These are phyloP conservation scores for Drosophila ogumai DNA, from an alignment of 1,140 invertebrate species.

Conservation along the genomic window DNA sequence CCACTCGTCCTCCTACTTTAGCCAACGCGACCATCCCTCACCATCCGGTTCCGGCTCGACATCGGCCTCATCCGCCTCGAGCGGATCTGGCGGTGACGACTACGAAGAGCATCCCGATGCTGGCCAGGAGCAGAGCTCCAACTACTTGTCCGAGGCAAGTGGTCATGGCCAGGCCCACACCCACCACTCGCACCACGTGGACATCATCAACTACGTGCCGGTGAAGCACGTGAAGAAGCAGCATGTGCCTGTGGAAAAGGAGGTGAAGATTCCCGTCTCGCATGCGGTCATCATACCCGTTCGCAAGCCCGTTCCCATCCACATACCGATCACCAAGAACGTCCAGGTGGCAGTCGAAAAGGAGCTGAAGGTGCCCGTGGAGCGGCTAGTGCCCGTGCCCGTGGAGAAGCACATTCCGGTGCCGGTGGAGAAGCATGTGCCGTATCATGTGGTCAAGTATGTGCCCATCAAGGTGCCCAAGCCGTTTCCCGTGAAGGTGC, in stretches of 20 bases:
- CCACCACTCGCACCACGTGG: constrained; percentile 86
- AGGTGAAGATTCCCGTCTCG: constrained; percentile 88
- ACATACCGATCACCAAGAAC: constrained; percentile 90
- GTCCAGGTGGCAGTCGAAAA: constrained; percentile 89
- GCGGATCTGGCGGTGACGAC: constrained; percentile 49
- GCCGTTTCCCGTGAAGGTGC: constrained; percentile 91
- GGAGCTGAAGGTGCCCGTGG: constrained; percentile 89
- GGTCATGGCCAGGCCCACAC: constrained; percentile 43
- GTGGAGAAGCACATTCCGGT: constrained; percentile 90
- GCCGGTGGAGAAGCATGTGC: constrained; percentile 90
- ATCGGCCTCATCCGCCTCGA: constrained; percentile 36
- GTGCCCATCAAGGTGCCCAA: constrained; percentile 90
- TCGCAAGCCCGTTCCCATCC: constrained; percentile 90
- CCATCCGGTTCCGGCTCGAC: constrained; percentile 20
- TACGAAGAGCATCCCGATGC: constrained; percentile 63
- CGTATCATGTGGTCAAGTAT: constrained; percentile 90
- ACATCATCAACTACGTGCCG: constrained; percentile 89
- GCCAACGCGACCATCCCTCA: constrained; percentile 34
- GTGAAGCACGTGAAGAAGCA: constrained; percentile 90
- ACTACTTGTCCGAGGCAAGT: constrained; percentile 54
- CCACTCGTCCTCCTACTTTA: constrained; percentile 50
- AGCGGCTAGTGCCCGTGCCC: constrained; percentile 90
- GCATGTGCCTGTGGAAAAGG: constrained; percentile 88
- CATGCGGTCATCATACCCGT: constrained; percentile 90
- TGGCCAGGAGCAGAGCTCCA: constrained; percentile 57